Evolutionary conservation across 92 coral and sea anemone genomes (phyloP).

Genomic region (Umimayanthus chanpuru): DNA sequence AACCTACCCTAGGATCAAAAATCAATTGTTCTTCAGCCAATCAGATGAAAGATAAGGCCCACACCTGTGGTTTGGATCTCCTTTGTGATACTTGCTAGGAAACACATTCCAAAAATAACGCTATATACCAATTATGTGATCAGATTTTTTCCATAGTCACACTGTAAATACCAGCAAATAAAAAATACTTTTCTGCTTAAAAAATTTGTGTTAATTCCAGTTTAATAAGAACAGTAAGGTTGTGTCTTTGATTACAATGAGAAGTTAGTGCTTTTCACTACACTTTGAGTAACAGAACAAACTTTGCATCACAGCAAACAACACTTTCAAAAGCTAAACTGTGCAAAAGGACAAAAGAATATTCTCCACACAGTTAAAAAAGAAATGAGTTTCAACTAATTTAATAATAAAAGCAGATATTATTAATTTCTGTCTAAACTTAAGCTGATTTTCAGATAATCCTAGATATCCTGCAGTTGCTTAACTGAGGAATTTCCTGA

Average conservation of each 20-base stretch:
- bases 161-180: background rate
- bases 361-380: background rate
- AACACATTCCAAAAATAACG: too few relatives aligned
- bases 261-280: background rate
- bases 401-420: background rate
- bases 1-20: too few relatives aligned
- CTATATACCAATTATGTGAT: too few relatives aligned
- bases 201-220: background rate
- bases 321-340: too few relatives aligned
- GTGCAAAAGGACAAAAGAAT: background rate
- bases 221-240: background rate
- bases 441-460: slow-evolving; percentile 39
- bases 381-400: background rate
- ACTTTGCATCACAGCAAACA: background rate
- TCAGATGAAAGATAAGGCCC: too few relatives aligned
- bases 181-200: background rate
- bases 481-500: slow-evolving; percentile 25
- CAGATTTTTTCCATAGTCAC: background rate
- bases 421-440: background rate
- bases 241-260: background rate
- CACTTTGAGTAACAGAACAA: background rate
- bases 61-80: too few relatives aligned
- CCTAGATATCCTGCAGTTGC: slow-evolving; percentile 23
- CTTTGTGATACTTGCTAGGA: too few relatives aligned
- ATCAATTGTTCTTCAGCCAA: too few relatives aligned